Base-by-base conservation (phyloP, 2,113 vertebrate species). In the Elgaria multicarinata region DNA sequence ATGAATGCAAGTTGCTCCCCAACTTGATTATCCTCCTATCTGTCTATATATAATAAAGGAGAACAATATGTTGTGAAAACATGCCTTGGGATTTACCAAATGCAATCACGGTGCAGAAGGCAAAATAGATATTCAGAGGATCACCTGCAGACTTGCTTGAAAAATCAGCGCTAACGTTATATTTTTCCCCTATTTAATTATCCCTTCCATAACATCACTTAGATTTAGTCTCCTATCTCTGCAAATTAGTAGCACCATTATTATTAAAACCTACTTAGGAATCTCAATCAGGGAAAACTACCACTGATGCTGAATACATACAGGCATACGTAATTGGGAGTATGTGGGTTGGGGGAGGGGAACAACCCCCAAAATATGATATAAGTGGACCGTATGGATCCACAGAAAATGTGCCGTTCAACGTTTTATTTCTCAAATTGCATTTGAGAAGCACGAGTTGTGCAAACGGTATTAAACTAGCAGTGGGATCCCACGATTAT, bases 201-300 rank as follows among this genome's bases (percentile, higher is more conserved):
- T 87, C 94, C 93, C 85, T 39, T 88, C 83, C 93, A 93, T 94
- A 91, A 91, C 72, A 87, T 94, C 91, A 83, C 71, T 58, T 91
- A 89, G 83, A 90, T 92, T 50, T 88, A 66, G 31, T 92, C 95
- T 95, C 92, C 87, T 92, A 94, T 92, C 92, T 90, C 90, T 96
- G 94, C 90, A 95, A 94, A 96, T 95, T 91, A 95, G 90, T 90
- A 90, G 91, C 86, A 92, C 67, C 64, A 39, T 92, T 90, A 92
- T 96, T 93, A 93, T 95, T 95, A 95, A 95, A 96, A 93, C 88
- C 94, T 94, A 93, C 94, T 95, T 95, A 95, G 94, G 92, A 87
- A 93, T 86, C 80, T 91, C 87, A 83, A 88, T 94, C 92, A 89
- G 88, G 78, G 87, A 75, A 90, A 94, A 93, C 79, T 84, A 88